Conservation (phyloP, 2,797 vertebrate species). For the Bryconaethiops microstoma region DNA sequence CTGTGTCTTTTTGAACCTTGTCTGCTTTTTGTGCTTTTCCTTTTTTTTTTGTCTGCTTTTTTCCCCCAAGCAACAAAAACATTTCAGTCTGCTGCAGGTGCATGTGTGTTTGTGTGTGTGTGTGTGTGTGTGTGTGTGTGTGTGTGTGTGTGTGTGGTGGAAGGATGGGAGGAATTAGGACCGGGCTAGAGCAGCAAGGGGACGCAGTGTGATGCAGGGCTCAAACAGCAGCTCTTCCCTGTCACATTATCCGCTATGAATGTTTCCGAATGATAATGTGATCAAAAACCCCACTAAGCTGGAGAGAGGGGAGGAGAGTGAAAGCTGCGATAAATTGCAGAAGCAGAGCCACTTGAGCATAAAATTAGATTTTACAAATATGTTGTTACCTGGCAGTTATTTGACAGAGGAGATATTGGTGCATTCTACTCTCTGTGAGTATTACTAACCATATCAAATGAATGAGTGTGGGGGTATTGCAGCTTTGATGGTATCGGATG, state of each 20-base stretch:
- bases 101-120: not conserved
- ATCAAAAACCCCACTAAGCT: conserved; percentile 75
- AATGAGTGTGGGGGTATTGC: conserved; percentile 67
- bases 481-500: conserved; percentile 64
- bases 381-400: conserved; percentile 85
- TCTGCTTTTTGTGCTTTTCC: not conserved
- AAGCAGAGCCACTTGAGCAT: conserved; percentile 86
- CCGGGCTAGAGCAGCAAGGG: conserved; percentile 1
- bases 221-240: conserved; percentile 53
- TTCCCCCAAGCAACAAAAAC: not conserved
- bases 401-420: conserved; percentile 80
- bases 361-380: conserved; percentile 90
- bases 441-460: conserved; percentile 81
- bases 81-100: conserved; percentile 18
- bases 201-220: conserved; percentile 24
- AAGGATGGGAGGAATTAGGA: not conserved
- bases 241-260: conserved; percentile 77
- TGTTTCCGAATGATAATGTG: conserved; percentile 81
- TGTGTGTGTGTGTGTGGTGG: not conserved
- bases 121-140: not conserved
- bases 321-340: conserved; percentile 80
- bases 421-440: conserved; percentile 76
- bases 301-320: conserved; percentile 65
- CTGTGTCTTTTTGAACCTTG: not conserved
- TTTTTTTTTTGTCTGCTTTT: not conserved